Conservation (phyloP, 2,888 invertebrate species). For the Scaptomyza reducta region DNA sequence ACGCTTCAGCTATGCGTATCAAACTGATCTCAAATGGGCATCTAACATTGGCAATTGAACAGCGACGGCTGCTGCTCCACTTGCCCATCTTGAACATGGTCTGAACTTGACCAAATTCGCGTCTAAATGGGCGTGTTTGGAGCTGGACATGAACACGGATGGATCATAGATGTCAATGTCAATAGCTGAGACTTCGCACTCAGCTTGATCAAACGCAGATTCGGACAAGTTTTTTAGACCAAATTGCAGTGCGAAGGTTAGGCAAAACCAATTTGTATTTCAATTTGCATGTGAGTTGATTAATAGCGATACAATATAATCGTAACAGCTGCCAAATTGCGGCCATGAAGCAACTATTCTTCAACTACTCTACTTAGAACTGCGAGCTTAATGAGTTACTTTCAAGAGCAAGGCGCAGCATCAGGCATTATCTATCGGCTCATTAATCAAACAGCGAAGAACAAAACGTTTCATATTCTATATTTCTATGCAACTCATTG, state of each 20-base stretch:
- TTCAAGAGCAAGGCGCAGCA: background rate
- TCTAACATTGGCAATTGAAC: conserved; percentile 30
- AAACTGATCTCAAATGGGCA: conserved; percentile 25
- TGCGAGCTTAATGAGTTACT: conserved; percentile 19
- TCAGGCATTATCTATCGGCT: conserved; percentile 11
- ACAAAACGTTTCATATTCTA: conserved; percentile 24
- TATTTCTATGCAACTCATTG: conserved; percentile 42
- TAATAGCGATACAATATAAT: conserved; percentile 24
- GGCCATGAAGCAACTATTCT: conserved; percentile 37
- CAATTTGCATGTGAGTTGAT: conserved; percentile 63
- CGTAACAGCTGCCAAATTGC: conserved; percentile 46
- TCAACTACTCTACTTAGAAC: conserved; percentile 19
- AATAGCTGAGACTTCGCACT: conserved; percentile 11
- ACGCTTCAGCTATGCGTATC: conserved; percentile 11
- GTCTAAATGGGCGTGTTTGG: conserved; percentile 29
- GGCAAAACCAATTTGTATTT: conserved; percentile 38
- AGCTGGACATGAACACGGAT: conserved; percentile 14
- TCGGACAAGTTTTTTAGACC: conserved; percentile 17
- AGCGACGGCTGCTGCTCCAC: conserved; percentile 36
- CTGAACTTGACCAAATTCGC: conserved; percentile 73
- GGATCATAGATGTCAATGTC: conserved; percentile 43
- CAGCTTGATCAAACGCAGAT: conserved; percentile 23
- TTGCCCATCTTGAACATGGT: conserved; percentile 33
- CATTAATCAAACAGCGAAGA: conserved; percentile 40
- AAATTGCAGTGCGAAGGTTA: conserved; percentile 63